Conservation (phyloP, 2,797 vertebrate genomes). For the Crenuchus spilurus region DNA sequence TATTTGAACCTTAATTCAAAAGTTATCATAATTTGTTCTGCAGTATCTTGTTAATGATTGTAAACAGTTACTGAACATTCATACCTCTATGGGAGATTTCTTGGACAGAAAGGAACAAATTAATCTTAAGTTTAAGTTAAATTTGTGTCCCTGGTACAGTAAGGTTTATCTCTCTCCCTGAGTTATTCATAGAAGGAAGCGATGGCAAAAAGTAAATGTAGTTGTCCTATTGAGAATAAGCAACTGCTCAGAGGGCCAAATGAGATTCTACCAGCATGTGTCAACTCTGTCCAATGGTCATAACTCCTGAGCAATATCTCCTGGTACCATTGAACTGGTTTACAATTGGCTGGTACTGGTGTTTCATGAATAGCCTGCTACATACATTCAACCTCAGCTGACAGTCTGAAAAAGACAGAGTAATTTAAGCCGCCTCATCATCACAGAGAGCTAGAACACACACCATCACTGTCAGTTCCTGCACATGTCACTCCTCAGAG, state of each 20-base stretch:
- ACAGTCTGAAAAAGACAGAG: no score
- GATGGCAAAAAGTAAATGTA: neutral
- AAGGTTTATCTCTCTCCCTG: no score
- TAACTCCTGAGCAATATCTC: neutral
- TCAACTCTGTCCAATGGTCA: neutral
- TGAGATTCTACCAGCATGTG: neutral
- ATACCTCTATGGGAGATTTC: no score
- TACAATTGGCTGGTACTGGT: neutral
- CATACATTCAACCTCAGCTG: neutral
- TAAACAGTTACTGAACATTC: no score
- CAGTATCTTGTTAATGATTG: no score
- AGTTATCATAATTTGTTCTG: no score
- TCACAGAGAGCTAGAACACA: neutral
- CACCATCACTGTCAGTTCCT: neutral
- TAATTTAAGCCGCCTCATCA: no score
- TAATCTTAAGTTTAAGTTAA: no score
- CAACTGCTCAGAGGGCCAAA: neutral
- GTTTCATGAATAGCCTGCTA: no score
- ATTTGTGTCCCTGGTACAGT: no score
- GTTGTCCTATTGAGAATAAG: neutral
- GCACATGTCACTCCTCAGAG: neutral
- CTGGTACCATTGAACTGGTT: neutral
- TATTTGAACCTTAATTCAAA: no score
- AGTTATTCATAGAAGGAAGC: neutral
- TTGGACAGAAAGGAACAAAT: no score